Evolutionary conservation across 2,797 vertebrate genomes (phyloP).

Genomic region (Hydrolagus colliei): DNA sequence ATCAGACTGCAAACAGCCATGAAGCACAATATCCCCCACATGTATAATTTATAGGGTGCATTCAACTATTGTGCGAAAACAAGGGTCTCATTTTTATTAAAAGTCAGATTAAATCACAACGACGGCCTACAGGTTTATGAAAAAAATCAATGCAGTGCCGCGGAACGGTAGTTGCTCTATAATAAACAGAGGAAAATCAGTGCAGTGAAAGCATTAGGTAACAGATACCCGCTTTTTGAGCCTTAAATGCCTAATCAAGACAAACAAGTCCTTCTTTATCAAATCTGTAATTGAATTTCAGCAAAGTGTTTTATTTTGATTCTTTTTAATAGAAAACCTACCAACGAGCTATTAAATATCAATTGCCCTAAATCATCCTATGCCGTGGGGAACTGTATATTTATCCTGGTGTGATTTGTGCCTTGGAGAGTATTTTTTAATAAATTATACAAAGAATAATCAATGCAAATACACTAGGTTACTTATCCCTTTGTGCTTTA

Average conservation of each 20-base stretch:
- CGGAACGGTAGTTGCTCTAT: too few species aligned
- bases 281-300: conserved; percentile 25
- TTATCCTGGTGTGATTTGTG: conserved; percentile 21
- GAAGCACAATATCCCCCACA: too few species aligned
- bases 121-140: too few species aligned
- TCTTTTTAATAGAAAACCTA: neutral
- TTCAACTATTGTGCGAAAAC: too few species aligned
- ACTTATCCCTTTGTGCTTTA: conserved; percentile 3
- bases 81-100: too few species aligned
- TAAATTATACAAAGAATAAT: conserved; percentile 26
- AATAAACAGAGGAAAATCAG: too few species aligned
- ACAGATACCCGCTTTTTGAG: neutral
- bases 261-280: neutral
- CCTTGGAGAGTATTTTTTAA: neutral
- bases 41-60: too few species aligned
- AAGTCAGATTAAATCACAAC: too few species aligned
- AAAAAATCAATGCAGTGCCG: too few species aligned
- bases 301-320: neutral
- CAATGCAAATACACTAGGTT: conserved; percentile 9
- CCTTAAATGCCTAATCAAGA: neutral
- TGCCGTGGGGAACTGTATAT: conserved; percentile 2
- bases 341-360: conserved; percentile 26
- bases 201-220: too few species aligned
- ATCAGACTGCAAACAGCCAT: too few species aligned
- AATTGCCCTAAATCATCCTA: neutral